phyloP scores from a whole-genome alignment of 2,113 vertebrate genomes.

The Lepus timidus region DNA sequence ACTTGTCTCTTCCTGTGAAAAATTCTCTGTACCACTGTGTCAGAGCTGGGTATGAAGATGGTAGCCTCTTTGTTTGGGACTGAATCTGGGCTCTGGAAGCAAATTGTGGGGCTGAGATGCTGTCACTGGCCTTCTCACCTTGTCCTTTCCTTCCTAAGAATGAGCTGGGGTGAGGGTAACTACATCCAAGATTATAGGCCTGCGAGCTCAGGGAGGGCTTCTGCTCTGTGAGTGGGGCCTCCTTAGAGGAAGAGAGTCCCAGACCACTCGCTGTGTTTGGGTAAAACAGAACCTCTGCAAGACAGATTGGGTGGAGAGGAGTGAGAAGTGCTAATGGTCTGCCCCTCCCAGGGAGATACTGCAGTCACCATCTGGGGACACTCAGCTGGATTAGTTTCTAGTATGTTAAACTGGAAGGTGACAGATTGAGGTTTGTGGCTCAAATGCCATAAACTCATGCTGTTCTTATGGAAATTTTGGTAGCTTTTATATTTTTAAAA shows the following conservation, averaged over 20 bases:
- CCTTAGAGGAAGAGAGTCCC: not conserved
- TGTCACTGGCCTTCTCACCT: not conserved
- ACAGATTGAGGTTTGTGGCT: not conserved
- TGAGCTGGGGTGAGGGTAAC: not conserved
- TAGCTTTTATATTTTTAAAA: not conserved
- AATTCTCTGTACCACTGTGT: not conserved
- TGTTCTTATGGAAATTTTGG: not conserved
- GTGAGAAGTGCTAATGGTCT: not conserved
- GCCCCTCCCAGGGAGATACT: not conserved
- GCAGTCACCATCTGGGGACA: not conserved
- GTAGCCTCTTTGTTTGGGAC: not conserved
- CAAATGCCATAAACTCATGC: not conserved
- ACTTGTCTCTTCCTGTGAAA: not conserved
- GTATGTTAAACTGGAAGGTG: not conserved
- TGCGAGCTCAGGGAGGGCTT: not conserved
- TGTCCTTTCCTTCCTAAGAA: not conserved
- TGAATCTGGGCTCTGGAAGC: not conserved
- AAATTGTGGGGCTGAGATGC: not conserved
- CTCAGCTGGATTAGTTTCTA: not conserved
- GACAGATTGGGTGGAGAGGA: not conserved
- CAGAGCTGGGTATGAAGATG: not conserved
- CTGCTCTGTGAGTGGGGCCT: not conserved
- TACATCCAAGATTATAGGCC: not conserved
- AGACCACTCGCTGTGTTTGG: not conserved
- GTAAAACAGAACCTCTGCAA: not conserved